Evolutionary conservation across 2,797 vertebrate genomes (phyloP), one percentile per base, ranked within the genome.

Genomic region (Yasuhikotakia modesta): DNA sequence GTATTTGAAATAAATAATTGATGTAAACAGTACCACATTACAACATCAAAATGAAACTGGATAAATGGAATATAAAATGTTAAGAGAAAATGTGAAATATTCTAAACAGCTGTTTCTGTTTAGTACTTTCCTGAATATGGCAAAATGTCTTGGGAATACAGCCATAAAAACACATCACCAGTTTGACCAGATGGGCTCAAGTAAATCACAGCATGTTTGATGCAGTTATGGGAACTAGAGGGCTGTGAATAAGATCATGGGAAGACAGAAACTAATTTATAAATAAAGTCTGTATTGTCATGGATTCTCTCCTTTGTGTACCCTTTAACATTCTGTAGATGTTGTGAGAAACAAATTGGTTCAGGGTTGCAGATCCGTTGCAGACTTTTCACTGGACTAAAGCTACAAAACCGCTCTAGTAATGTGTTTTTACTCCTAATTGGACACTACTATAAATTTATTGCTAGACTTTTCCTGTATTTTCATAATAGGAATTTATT

Each of bases 401-500:
- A 55, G 22, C 57, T 61, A 30, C 24, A 61, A 61, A 61, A 32
- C 58, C 0, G 14, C 30, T 61, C 58, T 8, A 61, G 58, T 32
- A 24, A 61, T 61, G 58, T 61, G 58, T 14, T 61, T 60, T 30
- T 17, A 13, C 13, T 30, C 16, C 30, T 60, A 17, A 8, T 61
- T 32, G 27, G 27, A 35, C 16, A 61, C 27, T 24, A 8, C 58
- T 61, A 7, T 61, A 61, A n/a, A 61, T 61, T 27, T 32, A 14
- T 32, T 30, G 27, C 24, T 27, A 61, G 27, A 61, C 14, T 30
- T 58, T 14, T 32, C 5, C 27, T 61, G 22, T 60, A 60, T 61
- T 61, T 61, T 61, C 14, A 32, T 61, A 58, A 27, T 27, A 27
- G 55, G 55, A 58, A 58, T 58, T 27, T 21, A 58, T 58, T 58